Percentiles rank a stretch among this genome's conserved stretches.
phyloP scores from a whole-genome alignment of 2,113 vertebrate species.

The Bambusicola thoracicus region DNA sequence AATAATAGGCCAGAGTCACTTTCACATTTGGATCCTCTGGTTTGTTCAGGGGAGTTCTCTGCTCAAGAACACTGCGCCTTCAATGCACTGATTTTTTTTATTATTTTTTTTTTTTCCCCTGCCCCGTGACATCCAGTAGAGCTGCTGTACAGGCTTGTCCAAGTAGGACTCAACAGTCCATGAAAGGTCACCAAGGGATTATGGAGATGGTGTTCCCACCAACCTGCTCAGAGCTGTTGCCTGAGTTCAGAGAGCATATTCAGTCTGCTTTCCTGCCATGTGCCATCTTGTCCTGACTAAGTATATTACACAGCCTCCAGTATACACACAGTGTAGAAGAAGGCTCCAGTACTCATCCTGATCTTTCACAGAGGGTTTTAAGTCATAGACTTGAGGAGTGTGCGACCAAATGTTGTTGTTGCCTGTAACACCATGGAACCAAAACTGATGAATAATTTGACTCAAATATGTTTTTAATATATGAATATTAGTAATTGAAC shows the following conservation, averaged over 20 bases:
- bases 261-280: background rate
- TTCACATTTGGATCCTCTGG: background rate
- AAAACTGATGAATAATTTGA: background rate
- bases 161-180: accelerated
- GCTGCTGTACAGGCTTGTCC: background rate
- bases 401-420: background rate
- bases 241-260: background rate
- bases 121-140: background rate
- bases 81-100: accelerated
- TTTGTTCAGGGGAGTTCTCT: background rate
- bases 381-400: background rate
- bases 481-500: background rate
- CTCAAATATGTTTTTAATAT: background rate
- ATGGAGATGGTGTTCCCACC: background rate
- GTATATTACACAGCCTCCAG: background rate
- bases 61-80: background rate
- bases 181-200: background rate
- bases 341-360: background rate
- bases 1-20: background rate
- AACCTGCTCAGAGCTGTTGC: background rate
- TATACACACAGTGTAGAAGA: background rate
- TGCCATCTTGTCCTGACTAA: background rate
- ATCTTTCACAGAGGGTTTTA: background rate
- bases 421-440: background rate
- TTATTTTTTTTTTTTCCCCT: no score